Percentiles rank a stretch among this genome's conserved stretches.
Evolutionary conservation across 64 coral and sea anemone genomes (phyloP).

Genomic region (Actinia equina): DNA sequence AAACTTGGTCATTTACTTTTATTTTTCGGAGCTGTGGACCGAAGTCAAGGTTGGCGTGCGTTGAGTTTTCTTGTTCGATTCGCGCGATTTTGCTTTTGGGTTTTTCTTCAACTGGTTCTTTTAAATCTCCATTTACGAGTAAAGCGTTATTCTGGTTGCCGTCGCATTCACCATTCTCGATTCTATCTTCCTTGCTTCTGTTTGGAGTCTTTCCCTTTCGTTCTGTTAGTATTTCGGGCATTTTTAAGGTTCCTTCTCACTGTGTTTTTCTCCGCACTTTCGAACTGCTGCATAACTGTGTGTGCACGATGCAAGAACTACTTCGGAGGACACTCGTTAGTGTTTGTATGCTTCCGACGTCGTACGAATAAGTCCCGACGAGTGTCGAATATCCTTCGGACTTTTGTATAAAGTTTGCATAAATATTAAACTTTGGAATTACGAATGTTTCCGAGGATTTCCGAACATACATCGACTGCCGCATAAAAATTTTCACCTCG

Average conservation of each 20-base stretch:
- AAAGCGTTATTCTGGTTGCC: slow-evolving; percentile 19
- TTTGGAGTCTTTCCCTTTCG: not conserved
- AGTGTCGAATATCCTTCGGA: not conserved
- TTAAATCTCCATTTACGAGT: slow-evolving; percentile 2
- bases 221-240: slow-evolving; percentile 7
- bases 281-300: not conserved
- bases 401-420: no score
- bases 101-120: slow-evolving; percentile 45
- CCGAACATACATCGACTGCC: not conserved
- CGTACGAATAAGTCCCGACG: not conserved
- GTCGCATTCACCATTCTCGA: slow-evolving; percentile 4
- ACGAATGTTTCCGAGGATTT: not conserved
- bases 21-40: slow-evolving; percentile 79
- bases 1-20: slow-evolving; percentile 91
- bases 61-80: not conserved
- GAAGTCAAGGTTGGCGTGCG: slow-evolving; percentile 26
- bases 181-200: not conserved
- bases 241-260: not conserved
- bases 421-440: not conserved
- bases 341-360: not conserved
- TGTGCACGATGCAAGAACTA: not conserved
- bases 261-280: not conserved
- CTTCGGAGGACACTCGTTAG: not conserved
- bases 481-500: not conserved
- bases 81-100: not conserved